Conservation (phyloP, 2,113 vertebrate species). For the Struthidea cinerea region DNA sequence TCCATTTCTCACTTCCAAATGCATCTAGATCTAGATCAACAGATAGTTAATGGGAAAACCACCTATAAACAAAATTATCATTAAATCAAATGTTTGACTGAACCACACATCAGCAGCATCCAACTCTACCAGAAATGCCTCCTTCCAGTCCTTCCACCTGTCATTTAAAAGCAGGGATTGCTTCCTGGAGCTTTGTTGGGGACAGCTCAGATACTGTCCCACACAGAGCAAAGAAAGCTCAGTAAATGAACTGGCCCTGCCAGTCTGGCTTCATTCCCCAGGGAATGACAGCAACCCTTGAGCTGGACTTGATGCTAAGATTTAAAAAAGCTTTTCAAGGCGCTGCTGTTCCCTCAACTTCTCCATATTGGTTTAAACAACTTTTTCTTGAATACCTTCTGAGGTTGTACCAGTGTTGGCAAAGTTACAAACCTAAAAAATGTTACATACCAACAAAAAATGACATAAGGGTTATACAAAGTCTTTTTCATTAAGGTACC, state of each 20-base stretch:
- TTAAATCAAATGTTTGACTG: background rate
- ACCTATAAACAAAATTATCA: background rate
- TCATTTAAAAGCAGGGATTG: background rate
- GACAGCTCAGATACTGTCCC: background rate
- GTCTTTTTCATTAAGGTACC: background rate
- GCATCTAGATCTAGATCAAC: background rate
- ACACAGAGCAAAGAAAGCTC: background rate
- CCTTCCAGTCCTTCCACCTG: background rate
- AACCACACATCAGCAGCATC: background rate
- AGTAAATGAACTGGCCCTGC: background rate
- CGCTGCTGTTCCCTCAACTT: background rate
- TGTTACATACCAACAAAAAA: background rate
- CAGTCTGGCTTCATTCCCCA: background rate
- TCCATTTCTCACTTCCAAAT: background rate
- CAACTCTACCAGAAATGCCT: background rate
- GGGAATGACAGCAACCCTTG: background rate
- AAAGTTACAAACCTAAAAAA: background rate
- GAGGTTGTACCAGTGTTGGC: background rate
- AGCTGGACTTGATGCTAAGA: background rate
- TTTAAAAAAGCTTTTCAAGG: background rate
- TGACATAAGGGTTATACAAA: accelerated
- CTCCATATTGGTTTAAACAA: background rate
- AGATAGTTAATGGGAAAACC: background rate
- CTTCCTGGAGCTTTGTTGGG: background rate
- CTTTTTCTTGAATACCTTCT: background rate